Conservation (phyloP, 2,888 invertebrate species). For the Galerucella nymphaeae region DNA sequence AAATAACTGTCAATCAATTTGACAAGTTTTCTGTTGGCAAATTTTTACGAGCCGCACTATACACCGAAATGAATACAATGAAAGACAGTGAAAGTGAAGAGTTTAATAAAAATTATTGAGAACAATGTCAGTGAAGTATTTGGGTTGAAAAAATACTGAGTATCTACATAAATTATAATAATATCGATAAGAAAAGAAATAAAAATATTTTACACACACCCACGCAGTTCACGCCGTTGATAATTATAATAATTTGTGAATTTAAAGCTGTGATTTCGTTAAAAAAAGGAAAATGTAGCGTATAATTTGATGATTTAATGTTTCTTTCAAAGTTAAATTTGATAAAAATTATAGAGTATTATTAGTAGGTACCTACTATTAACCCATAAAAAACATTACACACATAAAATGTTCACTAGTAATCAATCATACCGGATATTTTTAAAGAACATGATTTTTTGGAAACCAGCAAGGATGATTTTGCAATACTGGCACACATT, state of each 20-base stretch:
- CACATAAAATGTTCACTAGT: background rate
- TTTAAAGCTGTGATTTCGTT: background rate
- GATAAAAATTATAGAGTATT: background rate
- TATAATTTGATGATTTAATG: constrained; percentile 8
- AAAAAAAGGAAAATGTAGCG: background rate
- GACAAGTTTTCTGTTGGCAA: background rate
- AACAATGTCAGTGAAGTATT: constrained; percentile 3
- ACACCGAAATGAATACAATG: background rate
- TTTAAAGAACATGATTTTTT: too few species aligned
- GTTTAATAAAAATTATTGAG: background rate
- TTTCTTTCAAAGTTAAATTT: background rate
- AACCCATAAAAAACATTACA: background rate
- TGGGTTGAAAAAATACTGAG: background rate
- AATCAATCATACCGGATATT: too few species aligned
- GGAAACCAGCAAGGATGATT: too few species aligned
- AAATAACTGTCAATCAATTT: background rate
- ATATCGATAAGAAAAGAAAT: background rate
- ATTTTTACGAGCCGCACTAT: background rate
- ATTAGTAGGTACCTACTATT: background rate
- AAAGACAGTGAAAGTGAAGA: constrained; percentile 14
- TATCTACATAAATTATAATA: background rate
- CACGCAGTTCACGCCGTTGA: background rate
- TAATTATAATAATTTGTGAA: background rate
- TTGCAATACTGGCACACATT: too few species aligned
- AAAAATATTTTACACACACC: background rate